Base-by-base conservation (phyloP, 2,797 vertebrate genomes). In the Pelobates cultripes region DNA sequence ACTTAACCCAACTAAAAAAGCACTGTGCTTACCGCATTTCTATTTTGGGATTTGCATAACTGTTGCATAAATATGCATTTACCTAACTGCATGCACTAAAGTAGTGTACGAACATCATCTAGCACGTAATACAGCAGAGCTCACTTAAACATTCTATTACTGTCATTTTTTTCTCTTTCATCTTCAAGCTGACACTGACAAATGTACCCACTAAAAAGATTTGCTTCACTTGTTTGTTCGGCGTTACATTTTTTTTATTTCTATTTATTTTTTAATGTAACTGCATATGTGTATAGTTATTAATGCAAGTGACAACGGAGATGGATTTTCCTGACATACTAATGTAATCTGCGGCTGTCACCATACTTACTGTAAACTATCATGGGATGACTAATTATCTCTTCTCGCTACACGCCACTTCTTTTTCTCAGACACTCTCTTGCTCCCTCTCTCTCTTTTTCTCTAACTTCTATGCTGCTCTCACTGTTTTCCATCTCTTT, bases 1-100 rank as follows among this genome's bases (percentile, higher is more conserved):
- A 87, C 87, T 91, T 88, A 86, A 82, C 84, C 70, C 82, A 84
- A 86, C 84, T 82, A 88, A 90, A 86, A n/a, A 90, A 86, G 89
- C 42, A 53, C 63, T 83, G 84, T 85, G 72, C 78, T 88, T 87
- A 89, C 89, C 86, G 85, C 53, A 87, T 87, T 89, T 90, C 86
- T 90, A 84, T 84, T 88, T 87, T 87, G 79, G 72, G 84, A 85
- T 90, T 86, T 90, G 82, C 82, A 75, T 87, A 91, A 87, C 85
- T 43, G 73, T 69, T 61, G 83, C 73, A 87, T 87, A 86, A 84
- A 89, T 89, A 90, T 86, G 82, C 73, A 86, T 85, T 73, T 85
- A 78, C 70, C 86, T 69, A 64, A 81, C 61, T 12, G 64, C 45
- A 68, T 88, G 85, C 68, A 66, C 61, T 74, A 85, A 75, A 80